These are phyloP conservation scores for Cerastis rubricosa DNA, from an alignment of 2,888 invertebrate genomes.

Conservation along the genomic window DNA sequence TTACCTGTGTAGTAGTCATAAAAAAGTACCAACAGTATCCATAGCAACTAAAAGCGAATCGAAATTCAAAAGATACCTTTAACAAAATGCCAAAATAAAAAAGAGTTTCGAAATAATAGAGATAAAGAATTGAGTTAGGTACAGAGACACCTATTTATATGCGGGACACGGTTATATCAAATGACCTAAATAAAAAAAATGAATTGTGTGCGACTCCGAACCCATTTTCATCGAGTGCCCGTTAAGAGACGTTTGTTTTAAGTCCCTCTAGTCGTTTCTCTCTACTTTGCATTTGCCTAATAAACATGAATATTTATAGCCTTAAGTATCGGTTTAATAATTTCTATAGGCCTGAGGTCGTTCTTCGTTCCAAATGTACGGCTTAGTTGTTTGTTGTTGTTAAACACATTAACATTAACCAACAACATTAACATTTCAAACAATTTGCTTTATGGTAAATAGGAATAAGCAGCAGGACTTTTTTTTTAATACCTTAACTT, in stretches of 20 bases:
- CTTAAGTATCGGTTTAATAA: constrained; percentile 21
- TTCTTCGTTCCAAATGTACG: constrained; percentile 10
- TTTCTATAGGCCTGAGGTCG: constrained; percentile 18
- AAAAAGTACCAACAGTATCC: not conserved
- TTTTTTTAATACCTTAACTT: too few species aligned
- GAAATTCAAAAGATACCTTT: not conserved
- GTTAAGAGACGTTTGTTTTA: constrained; percentile 19
- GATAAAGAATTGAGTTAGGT: not conserved
- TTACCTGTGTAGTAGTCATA: not conserved
- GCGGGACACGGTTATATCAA: not conserved
- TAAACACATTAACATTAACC: not conserved
- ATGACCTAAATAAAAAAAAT: constrained; percentile 19
- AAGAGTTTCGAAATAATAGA: not conserved
- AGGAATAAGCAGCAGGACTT: not conserved
- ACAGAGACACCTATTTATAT: constrained; percentile 6
- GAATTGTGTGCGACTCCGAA: not conserved
- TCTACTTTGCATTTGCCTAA: constrained; percentile 37
- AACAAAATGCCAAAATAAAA: not conserved
- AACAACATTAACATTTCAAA: not conserved
- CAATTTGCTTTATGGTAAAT: not conserved
- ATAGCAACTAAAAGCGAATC: not conserved
- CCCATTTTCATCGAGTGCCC: constrained; percentile 17
- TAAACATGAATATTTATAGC: constrained; percentile 50
- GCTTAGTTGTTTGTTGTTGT: constrained; percentile 10
- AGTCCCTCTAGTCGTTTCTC: constrained; percentile 7